Evolutionary conservation across 2,797 vertebrate genomes (phyloP), one percentile per base, ranked within the genome.

Genomic region (Syngnathus rostellatus): DNA sequence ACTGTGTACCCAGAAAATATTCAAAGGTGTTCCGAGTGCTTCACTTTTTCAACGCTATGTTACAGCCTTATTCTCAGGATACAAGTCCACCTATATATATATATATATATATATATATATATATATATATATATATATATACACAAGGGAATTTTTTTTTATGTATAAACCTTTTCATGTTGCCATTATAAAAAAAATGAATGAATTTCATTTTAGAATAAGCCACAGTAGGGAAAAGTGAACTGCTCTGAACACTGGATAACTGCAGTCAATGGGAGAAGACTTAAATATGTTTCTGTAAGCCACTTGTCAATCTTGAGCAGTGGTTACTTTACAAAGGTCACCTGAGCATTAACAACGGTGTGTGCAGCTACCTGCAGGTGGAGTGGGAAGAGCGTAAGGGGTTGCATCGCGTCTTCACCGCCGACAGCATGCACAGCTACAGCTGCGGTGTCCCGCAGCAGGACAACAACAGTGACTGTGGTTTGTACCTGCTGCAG

Each of bases 381-480:
- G 90, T 92, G 69, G 96, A 98, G 75, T 98, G 95, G 94, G 91
- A 93, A 85, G 90, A 91, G 3, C 95, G 92, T 55, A 78, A 87
- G 60, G 91, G 90, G 79, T 90, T 86, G 0, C 75, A 66, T 1
- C 89, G 94, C 7, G 81, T 88, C 65, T 97, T 98, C 82, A 91
- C 54, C 46, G 68, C 83, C 1, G 85, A 92, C 62, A 85, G 59
- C 12, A 88, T 95, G 81, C 80, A 75, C 60, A 84, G 75, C 64
- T 77, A 41, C 61, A 90, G 77, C 80, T 95, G 94, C 68, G 89
- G 88, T 75, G 95, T 98, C 65, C 95, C 95, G 39, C 94, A 94
- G 72, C 97, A 98, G 88, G 91, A 98, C 83, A 99, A 99, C 83
- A 93, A 91, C 87, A 98, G 94, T 50, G 96, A 98, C 79, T 98